phyloP scores from a whole-genome alignment of 2,888 invertebrate genomes.

The Thera obeliscata region DNA sequence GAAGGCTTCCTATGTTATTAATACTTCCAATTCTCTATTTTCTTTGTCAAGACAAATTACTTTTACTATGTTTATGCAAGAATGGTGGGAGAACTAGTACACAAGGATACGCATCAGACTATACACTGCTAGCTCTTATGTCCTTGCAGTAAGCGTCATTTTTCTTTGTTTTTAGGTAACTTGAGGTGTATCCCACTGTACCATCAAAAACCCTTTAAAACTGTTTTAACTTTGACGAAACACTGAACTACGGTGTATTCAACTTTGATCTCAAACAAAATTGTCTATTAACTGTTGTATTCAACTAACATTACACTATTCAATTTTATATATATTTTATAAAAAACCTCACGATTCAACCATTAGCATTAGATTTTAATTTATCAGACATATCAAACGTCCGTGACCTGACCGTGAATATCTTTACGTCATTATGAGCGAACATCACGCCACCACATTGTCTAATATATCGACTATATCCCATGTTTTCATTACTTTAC shows the following conservation, averaged over 20 bases:
- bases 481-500: background rate
- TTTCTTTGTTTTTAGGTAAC: too few species aligned
- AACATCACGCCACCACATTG: conserved; percentile 42
- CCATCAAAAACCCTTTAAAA: too few species aligned
- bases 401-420: conserved; percentile 48
- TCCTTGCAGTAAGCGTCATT: too few species aligned
- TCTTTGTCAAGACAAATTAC: too few species aligned
- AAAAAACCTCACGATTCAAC: conserved; percentile 28
- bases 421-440: conserved; percentile 39
- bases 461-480: conserved; percentile 20
- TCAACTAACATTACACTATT: background rate
- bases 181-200: too few species aligned
- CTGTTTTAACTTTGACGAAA: background rate
- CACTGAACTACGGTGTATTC: background rate
- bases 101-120: too few species aligned
- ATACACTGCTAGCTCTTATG: too few species aligned
- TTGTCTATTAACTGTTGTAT: background rate
- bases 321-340: conserved; percentile 7
- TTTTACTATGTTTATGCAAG: too few species aligned
- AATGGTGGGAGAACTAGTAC: too few species aligned
- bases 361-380: conserved; percentile 33
- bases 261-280: background rate
- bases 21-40: background rate
- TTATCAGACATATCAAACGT: conserved; percentile 32
- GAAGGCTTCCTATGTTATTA: background rate